These are phyloP conservation scores for Zaprionus nigranus DNA, from an alignment of 1,140 invertebrate genomes.

Conservation along the genomic window DNA sequence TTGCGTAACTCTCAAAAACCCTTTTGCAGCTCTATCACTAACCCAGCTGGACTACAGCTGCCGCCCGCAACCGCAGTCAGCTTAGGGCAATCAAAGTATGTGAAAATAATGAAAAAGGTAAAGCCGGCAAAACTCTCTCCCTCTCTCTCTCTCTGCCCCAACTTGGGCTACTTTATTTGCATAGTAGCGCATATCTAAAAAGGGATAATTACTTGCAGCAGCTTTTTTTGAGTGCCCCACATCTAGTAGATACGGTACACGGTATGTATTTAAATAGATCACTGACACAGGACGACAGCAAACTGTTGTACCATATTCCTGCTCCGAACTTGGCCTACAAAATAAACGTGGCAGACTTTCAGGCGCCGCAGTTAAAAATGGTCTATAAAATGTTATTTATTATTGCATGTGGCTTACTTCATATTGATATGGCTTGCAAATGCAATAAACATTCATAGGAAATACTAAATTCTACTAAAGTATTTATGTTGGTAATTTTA, in stretches of 20 bases:
- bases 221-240: constrained; percentile 30
- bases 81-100: constrained; percentile 62
- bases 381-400: neutral
- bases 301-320: constrained; percentile 8
- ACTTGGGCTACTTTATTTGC: constrained; percentile 27
- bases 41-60: neutral
- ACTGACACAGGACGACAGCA: neutral
- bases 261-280: constrained; percentile 1
- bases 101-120: constrained; percentile 66
- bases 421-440: neutral
- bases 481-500: neutral
- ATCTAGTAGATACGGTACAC: constrained; percentile 38
- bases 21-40: constrained; percentile 2
- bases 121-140: constrained; percentile 16
- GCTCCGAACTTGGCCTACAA: neutral
- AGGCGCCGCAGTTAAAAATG: constrained; percentile 5
- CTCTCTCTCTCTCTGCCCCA: neutral
- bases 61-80: neutral
- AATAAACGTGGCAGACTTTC: constrained; percentile 55
- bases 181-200: constrained; percentile 37
- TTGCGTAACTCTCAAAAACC: neutral
- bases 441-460: neutral
- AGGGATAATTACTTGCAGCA: constrained; percentile 66
- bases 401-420: neutral
- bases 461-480: neutral